Percentiles rank a stretch among this genome's conserved stretches.
phyloP scores from a whole-genome alignment of 1,140 invertebrate species.

The Trissolcus basalis region DNA sequence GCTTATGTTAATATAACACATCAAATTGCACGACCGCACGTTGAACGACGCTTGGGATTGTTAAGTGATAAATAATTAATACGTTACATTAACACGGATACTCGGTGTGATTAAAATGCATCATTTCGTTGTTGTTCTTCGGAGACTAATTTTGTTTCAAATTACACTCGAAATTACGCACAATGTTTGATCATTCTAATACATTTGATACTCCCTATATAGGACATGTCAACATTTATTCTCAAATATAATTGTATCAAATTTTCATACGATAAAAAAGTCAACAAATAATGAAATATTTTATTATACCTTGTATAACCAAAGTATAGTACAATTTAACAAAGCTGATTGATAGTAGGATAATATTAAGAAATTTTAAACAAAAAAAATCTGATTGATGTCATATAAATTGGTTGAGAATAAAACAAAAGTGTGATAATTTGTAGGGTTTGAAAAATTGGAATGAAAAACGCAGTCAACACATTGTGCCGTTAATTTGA shows the following conservation, averaged over 20 bases:
- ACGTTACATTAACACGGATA: not conserved
- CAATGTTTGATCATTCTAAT: no score
- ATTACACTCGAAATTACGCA: not conserved
- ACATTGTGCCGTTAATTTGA: conserved; percentile 28
- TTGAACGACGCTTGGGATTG: not conserved
- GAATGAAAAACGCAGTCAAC: not conserved
- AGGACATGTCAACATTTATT: no score
- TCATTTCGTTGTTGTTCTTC: not conserved
- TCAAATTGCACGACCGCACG: conserved; percentile 2
- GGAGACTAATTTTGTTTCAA: not conserved
- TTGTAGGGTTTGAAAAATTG: not conserved
- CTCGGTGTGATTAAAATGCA: not conserved
- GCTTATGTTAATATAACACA: conserved; percentile 1
- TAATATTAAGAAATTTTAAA: no score
- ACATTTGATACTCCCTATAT: no score
- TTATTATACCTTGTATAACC: no score
- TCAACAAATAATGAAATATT: no score
- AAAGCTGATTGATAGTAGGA: no score
- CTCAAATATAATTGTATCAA: no score
- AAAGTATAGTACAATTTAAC: no score
- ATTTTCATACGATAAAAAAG: no score
- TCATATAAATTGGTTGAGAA: not conserved
- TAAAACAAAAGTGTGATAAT: not conserved
- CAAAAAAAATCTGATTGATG: no score
- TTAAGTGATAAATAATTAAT: conserved; percentile 3